Conservation (phyloP, 1,140 invertebrate genomes). For the Drosophila willistoni region DNA sequence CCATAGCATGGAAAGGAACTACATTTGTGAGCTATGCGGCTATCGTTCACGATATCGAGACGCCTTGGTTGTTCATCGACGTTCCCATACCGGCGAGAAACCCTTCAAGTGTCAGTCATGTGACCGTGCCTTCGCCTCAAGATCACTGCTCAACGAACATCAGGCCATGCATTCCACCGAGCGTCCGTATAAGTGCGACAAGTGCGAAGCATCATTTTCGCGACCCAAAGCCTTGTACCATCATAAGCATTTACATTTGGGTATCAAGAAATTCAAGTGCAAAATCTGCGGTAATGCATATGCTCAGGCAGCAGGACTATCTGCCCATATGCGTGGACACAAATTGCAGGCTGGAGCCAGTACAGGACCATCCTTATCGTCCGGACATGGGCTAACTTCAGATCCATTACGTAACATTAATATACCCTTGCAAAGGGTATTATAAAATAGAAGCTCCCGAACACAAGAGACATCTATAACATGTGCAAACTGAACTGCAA, state of each 20-base stretch:
- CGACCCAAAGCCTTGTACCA: conserved; percentile 94
- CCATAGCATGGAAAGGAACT: conserved; percentile 65
- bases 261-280: conserved; percentile 91
- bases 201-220: conserved; percentile 90
- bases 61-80: conserved; percentile 96
- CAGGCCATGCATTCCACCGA: conserved; percentile 93
- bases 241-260: conserved; percentile 91
- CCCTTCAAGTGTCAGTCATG: conserved; percentile 86
- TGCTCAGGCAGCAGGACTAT: conserved; percentile 74
- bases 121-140: conserved; percentile 64
- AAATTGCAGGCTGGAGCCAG: conserved; percentile 44
- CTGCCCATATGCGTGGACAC: conserved; percentile 75
- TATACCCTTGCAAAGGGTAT: background rate
- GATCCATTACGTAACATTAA: background rate
- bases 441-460: background rate
- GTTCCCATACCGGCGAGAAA: conserved; percentile 98
- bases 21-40: conserved; percentile 74
- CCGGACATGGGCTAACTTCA: conserved; percentile 11
- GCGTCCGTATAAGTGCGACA: conserved; percentile 89
- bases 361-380: no score
- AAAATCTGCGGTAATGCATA: conserved; percentile 84
- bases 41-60: conserved; percentile 84
- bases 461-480: no score
- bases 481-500: background rate
- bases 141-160: conserved; percentile 69